phyloP scores from a whole-genome alignment of 2,888 invertebrate genomes.

The Trachelus iudaicus region DNA sequence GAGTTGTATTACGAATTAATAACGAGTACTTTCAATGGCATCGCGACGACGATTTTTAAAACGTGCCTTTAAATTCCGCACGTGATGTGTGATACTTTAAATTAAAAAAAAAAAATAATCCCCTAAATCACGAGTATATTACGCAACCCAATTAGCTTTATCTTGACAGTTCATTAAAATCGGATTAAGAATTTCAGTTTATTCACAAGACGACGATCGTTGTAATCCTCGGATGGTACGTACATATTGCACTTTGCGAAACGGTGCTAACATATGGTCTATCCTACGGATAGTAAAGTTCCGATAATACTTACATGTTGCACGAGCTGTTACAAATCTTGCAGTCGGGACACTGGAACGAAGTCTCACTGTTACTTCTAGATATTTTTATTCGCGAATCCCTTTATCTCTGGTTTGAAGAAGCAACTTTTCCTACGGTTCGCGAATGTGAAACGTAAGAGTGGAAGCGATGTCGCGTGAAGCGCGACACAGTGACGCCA shows the following conservation, averaged over 20 bases:
- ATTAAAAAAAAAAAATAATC: not conserved
- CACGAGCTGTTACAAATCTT: not conserved
- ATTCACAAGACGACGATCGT: not conserved
- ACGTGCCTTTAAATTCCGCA: not conserved
- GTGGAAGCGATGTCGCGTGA: not conserved
- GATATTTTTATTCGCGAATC: not conserved
- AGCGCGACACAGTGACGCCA: not conserved
- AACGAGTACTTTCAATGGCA: not conserved
- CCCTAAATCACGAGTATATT: not conserved
- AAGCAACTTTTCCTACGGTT: not conserved
- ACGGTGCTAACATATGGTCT: not conserved
- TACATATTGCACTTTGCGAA: not conserved
- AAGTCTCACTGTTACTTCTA: not conserved
- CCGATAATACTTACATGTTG: not conserved
- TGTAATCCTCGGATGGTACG: not conserved
- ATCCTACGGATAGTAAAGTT: not conserved
- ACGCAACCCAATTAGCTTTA: not conserved
- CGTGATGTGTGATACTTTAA: not conserved
- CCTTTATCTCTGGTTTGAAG: not conserved
- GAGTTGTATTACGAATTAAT: not conserved
- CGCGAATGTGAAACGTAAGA: not conserved
- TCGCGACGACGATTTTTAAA: not conserved
- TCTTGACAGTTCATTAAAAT: not conserved
- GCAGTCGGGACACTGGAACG: not conserved
- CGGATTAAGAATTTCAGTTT: not conserved